Evolutionary conservation across 2,888 invertebrate genomes (phyloP).

Genomic region (Rapana venosa): DNA sequence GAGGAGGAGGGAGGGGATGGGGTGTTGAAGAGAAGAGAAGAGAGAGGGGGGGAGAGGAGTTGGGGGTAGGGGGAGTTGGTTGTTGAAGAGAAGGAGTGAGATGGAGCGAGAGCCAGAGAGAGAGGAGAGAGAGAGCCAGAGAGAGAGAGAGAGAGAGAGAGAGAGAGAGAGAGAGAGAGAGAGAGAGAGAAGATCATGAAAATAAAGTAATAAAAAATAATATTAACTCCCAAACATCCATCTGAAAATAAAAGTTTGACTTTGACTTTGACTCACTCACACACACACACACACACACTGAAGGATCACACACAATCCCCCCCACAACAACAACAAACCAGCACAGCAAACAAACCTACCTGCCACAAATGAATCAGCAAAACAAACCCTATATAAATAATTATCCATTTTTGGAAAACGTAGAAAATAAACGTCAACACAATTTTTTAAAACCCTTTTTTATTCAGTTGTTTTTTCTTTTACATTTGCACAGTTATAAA

Average conservation of each 20-base stretch:
- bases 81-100: neutral
- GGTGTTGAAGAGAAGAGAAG: neutral
- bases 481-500: too few relatives aligned
- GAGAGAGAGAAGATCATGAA: neutral
- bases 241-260: neutral
- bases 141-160: conserved; percentile 18
- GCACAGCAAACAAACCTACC: too few relatives aligned
- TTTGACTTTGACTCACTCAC: too few relatives aligned
- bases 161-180: conserved; percentile 25
- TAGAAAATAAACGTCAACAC: too few relatives aligned
- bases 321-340: too few relatives aligned
- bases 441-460: too few relatives aligned
- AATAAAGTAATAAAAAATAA: neutral
- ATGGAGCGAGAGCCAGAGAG: conserved; percentile 16
- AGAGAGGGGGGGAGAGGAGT: neutral
- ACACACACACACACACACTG: too few relatives aligned
- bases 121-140: conserved; percentile 25
- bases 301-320: too few relatives aligned
- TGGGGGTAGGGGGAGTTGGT: neutral
- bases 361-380: too few relatives aligned
- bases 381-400: too few relatives aligned
- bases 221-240: neutral
- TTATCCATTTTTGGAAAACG: too few relatives aligned
- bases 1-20: neutral
- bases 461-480: too few relatives aligned